Evolutionary conservation across 2,113 vertebrate species (phyloP), one percentile per base, ranked within the genome.

Genomic region (Rhynchopsitta pachyrhyncha): DNA sequence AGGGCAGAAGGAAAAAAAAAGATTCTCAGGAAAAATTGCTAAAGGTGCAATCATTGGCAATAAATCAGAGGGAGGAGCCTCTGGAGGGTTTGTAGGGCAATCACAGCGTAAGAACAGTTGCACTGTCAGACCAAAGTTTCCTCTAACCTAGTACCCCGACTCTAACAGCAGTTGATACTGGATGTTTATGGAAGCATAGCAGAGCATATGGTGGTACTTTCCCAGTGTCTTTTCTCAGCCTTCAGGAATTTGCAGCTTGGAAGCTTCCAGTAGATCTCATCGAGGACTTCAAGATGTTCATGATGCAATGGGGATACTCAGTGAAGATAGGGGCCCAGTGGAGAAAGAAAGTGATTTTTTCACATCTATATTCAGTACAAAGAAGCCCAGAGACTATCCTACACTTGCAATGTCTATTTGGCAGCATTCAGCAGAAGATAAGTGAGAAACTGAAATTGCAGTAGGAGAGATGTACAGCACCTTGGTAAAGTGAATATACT

Each of bases 391-490:
- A 64, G 19, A 42, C 20, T 11, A 29, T 13, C 9, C 27, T 57
- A 11, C 6, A 18, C 8, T 62, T 62, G 3, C 5, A 29, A 42
- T 5, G 5, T 15, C 44, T 71, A 2, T 39, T 71, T 55, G 11
- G 33, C 1, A 3, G 37, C 1, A 4, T 35, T 79, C n/a, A 53
- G 46, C 25, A 68, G n/a, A 49, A 49, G 35, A 17, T 8, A 49
- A 78, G 4, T 9, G 47, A 88, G 49, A 80, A 68, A 55, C 0
- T 35, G 31, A 85, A 41, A 3, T 42, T 52, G 44, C 24, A 41
- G 50, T 12, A 41, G 13, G 4, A 44, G 29, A 69, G 17, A 39
- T 27, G 18, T 5, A 13, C 33, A 70, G 11, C 0, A 0, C 11
- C 15, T 79, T 59, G 57, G 9, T 67, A 7, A 31, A 81, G 35